Evolutionary conservation across 2,797 vertebrate species (phyloP).

Genomic region (Molothrus ater): DNA sequence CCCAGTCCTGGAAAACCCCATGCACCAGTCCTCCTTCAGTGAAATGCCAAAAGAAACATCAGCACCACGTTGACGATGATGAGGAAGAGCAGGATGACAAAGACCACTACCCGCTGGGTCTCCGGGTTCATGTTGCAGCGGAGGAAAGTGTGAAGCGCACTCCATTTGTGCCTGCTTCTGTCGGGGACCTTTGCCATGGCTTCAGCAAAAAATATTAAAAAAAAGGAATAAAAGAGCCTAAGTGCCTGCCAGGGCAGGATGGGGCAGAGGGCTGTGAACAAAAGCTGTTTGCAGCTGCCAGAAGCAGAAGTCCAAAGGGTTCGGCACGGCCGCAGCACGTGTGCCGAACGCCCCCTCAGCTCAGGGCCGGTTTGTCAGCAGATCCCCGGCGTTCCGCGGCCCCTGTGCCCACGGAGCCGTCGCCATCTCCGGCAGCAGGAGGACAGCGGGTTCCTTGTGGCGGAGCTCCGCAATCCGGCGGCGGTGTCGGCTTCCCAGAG

Average conservation of each 20-base stretch:
- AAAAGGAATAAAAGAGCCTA: neutral
- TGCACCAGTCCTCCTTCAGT: conserved; percentile 75
- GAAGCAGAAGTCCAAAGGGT: neutral
- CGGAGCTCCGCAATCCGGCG: conserved; percentile 36
- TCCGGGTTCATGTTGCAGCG: conserved; percentile 94
- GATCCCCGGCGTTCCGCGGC: neutral
- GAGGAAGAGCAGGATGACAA: conserved; percentile 93
- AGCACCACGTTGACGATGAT: conserved; percentile 97
- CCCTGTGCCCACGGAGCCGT: neutral
- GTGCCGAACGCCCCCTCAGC: conserved; percentile 28
- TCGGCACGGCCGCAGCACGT: conserved; percentile 13
- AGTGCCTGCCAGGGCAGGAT: neutral
- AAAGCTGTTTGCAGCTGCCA: conserved; percentile 49
- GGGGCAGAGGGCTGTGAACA: neutral
- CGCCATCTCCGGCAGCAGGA: conserved; percentile 11
- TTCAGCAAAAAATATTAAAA: neutral
- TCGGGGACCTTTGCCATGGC: conserved; percentile 81
- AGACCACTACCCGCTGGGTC: conserved; percentile 93
- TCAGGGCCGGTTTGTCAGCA: neutral
- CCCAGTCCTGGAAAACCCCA: conserved; percentile 73
- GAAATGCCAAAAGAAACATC: conserved; percentile 94
- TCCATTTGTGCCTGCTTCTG: conserved; percentile 80
- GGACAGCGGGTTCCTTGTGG: neutral
- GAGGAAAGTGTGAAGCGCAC: conserved; percentile 83
- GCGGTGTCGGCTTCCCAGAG: conserved; percentile 49